A percentile compares a stretch with the other conserved stretches of the same genome.
These are phyloP conservation scores for Pimephales promelas DNA, from an alignment of 2,113 vertebrate species.

Conservation along the genomic window DNA sequence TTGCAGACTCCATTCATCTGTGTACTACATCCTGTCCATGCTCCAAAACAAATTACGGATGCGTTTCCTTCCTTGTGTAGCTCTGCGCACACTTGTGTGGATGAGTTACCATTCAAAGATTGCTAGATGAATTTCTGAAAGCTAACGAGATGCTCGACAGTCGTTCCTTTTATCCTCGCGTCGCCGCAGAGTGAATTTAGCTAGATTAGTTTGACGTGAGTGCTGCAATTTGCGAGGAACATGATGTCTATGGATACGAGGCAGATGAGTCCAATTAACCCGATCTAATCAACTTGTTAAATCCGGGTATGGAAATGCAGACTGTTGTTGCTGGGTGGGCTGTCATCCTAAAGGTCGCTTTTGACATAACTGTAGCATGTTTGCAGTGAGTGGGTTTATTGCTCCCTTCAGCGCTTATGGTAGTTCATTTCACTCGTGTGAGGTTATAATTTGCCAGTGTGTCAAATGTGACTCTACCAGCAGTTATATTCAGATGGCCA, in stretches of 20 bases:
- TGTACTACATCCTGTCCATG: slow-evolving; percentile 1
- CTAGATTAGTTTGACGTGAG: slow-evolving; percentile 44
- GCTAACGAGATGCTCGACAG: slow-evolving; percentile 51
- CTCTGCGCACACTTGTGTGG: background rate
- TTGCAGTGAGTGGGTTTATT: slow-evolving; percentile 42
- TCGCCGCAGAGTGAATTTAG: background rate
- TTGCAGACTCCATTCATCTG: too few species aligned
- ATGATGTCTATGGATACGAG: slow-evolving; percentile 58
- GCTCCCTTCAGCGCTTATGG: slow-evolving; percentile 51
- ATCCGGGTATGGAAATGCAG: slow-evolving; percentile 73
- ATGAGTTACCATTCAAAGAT: slow-evolving; percentile 12
- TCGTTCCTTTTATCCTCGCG: slow-evolving; percentile 56
- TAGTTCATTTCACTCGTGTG: slow-evolving; percentile 62
- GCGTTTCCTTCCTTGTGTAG: background rate
- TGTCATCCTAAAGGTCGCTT: slow-evolving; percentile 72
- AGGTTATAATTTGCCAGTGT: slow-evolving; percentile 29
- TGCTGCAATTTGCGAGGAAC: slow-evolving; percentile 48
- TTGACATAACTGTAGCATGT: slow-evolving; percentile 64
- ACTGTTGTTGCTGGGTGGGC: slow-evolving; percentile 58
- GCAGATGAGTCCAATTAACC: slow-evolving; percentile 73
- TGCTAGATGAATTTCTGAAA: slow-evolving; percentile 42
- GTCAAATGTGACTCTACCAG: slow-evolving; percentile 28
- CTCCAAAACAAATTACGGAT: slow-evolving; percentile 28
- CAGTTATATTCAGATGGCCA: background rate
- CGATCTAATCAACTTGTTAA: slow-evolving; percentile 69